Evolutionary conservation across 2,797 vertebrate species (phyloP).

Genomic region (Rallus crepitans): DNA sequence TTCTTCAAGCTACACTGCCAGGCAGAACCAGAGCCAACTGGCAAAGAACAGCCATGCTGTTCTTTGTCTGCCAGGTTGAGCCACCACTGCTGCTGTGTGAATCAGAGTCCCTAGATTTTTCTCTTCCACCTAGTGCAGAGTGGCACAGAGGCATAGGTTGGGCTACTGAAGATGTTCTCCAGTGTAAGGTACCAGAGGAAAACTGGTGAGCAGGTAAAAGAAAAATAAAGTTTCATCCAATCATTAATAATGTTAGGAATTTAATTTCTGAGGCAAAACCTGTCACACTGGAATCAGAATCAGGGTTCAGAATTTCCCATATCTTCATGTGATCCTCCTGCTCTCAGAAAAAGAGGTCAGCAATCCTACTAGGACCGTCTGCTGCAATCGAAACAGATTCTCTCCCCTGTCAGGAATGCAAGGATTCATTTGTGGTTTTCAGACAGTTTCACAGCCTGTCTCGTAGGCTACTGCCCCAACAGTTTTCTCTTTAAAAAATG

Average conservation of each 20-base stretch:
- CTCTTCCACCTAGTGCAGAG: background rate
- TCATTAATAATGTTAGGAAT: background rate
- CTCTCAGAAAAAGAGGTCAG: background rate
- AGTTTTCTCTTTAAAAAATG: background rate
- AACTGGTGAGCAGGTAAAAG: background rate
- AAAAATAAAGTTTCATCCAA: background rate
- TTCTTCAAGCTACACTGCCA: background rate
- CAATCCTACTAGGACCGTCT: background rate
- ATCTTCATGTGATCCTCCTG: accelerated
- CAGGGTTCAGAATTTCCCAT: background rate
- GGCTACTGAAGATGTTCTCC: background rate
- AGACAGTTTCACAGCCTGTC: background rate
- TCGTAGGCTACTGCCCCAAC: background rate
- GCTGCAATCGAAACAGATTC: background rate
- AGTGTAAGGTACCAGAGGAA: background rate
- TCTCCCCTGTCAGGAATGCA: background rate
- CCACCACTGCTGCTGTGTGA: background rate
- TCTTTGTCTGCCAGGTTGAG: background rate
- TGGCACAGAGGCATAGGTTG: background rate
- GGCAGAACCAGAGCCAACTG: background rate
- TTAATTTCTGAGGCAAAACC: background rate
- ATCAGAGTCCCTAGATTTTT: background rate
- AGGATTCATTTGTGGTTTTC: background rate
- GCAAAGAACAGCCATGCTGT: background rate
- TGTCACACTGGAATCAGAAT: background rate